These are phyloP conservation scores for Pitangus sulphuratus DNA, from an alignment of 2,797 vertebrate genomes.

Conservation along the genomic window DNA sequence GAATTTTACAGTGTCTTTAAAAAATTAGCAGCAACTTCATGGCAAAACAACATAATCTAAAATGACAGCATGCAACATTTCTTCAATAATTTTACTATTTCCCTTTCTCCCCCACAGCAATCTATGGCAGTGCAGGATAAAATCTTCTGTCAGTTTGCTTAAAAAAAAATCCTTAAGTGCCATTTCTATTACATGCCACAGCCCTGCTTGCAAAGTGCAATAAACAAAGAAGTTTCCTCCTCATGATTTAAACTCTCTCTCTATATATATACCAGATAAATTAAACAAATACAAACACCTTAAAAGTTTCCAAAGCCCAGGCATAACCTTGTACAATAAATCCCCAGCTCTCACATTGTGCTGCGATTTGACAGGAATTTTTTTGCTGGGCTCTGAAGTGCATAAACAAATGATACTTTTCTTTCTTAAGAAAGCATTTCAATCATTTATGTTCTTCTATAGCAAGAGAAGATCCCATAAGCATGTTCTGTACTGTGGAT, in stretches of 20 bases:
- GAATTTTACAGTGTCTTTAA: constrained; percentile 58
- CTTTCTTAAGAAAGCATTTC: constrained; percentile 77
- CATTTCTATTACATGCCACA: constrained; percentile 43
- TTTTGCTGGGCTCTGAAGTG: constrained; percentile 59
- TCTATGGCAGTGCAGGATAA: constrained; percentile 61
- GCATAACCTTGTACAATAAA: constrained; percentile 28
- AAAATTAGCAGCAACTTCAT: constrained; percentile 69
- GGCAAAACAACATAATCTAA: constrained; percentile 70
- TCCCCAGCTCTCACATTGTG: not conserved
- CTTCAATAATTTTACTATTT: constrained; percentile 74
- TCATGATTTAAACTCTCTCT: not conserved
- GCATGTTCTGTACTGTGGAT: constrained; percentile 78
- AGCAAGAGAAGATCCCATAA: constrained; percentile 79
- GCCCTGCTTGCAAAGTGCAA: not conserved
- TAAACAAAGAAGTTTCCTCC: constrained; percentile 21
- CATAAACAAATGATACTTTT: constrained; percentile 75
- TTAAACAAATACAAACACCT: constrained; percentile 44
- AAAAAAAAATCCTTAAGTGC: constrained; percentile 49
- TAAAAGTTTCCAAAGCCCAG: constrained; percentile 6
- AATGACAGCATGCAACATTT: constrained; percentile 77
- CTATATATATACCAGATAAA: constrained; percentile 3
- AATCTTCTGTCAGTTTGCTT: constrained; percentile 67
- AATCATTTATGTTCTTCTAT: constrained; percentile 81
- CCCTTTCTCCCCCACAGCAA: constrained; percentile 69
- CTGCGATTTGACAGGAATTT: constrained; percentile 41